Evolutionary conservation across 2,888 invertebrate species (phyloP).

Genomic region (Meta bourneti): DNA sequence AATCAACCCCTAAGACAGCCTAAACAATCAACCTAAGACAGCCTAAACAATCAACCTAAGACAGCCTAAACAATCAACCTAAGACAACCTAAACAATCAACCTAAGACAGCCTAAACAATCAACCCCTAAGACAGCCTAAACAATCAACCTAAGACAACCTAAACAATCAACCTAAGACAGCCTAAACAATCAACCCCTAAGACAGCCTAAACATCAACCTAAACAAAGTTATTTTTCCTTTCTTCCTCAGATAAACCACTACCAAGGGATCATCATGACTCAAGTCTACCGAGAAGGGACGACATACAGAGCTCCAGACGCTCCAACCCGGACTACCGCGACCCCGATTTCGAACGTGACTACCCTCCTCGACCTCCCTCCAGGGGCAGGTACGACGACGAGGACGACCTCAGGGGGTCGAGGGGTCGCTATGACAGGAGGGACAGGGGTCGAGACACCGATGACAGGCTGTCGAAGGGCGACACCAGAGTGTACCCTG

Average conservation of each 20-base stretch:
- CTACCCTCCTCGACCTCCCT: neutral
- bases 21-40: too few species aligned
- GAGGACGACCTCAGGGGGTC: slow-evolving; percentile 19
- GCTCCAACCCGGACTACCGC: neutral
- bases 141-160: too few species aligned
- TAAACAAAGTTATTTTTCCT: too few species aligned
- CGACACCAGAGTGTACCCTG: slow-evolving; percentile 37
- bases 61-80: too few species aligned
- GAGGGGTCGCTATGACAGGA: slow-evolving; percentile 29
- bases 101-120: too few species aligned
- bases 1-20: too few species aligned
- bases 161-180: too few species aligned
- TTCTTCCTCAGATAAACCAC: neutral
- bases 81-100: too few species aligned
- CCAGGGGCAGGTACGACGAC: neutral
- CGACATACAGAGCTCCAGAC: slow-evolving; percentile 20
- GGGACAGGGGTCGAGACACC: slow-evolving; percentile 18
- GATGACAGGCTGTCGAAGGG: slow-evolving; percentile 57
- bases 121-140: too few species aligned
- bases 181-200: too few species aligned
- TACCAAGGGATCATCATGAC: neutral
- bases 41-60: too few species aligned
- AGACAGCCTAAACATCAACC: too few species aligned
- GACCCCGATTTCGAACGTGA: slow-evolving; percentile 36
- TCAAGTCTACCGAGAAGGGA: slow-evolving; percentile 15